Percentiles rank a stretch among this genome's conserved stretches.
Conservation (phyloP, 2,113 vertebrate species). For the Lamprotornis superbus region DNA sequence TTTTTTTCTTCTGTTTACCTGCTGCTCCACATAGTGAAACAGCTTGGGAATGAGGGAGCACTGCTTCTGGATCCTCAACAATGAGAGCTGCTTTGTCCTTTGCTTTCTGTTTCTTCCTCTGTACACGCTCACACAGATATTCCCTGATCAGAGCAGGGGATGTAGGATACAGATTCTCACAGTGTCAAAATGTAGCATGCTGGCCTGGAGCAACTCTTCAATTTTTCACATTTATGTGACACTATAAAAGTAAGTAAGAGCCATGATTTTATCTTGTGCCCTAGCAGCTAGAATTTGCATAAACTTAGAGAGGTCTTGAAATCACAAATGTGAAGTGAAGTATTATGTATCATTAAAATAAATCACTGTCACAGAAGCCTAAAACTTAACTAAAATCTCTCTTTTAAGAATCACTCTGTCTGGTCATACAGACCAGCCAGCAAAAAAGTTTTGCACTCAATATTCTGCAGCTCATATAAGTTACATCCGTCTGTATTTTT, state of each 20-base stretch:
- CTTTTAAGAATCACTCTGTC: conserved; percentile 13
- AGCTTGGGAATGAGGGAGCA: not conserved
- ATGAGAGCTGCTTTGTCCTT: not conserved
- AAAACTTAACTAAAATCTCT: conserved; percentile 48
- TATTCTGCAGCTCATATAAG: not conserved
- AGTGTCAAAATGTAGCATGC: conserved; percentile 40
- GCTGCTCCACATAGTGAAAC: not conserved
- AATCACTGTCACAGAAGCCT: conserved; percentile 44
- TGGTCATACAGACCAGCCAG: not conserved
- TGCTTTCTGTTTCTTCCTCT: not conserved
- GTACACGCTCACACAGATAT: not conserved
- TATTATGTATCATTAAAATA: conserved; percentile 51
- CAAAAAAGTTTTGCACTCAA: not conserved
- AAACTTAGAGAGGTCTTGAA: conserved; percentile 60
- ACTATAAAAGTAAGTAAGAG: conserved; percentile 63
- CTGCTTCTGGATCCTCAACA: not conserved
- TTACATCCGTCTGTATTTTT: conserved; percentile 25
- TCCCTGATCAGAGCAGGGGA: conserved; percentile 4
- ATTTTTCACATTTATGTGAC: conserved; percentile 70
- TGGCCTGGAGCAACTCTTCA: conserved; percentile 68
- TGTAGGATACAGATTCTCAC: conserved; percentile 35
- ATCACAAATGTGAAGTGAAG: conserved; percentile 67
- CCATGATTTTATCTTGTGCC: conserved; percentile 61
- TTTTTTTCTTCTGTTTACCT: not conserved
- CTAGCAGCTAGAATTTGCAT: conserved; percentile 67